phyloP scores from a whole-genome alignment of 37 sponge, comb jelly and placozoan genomes.

The Diacarnus erythraeanus region DNA sequence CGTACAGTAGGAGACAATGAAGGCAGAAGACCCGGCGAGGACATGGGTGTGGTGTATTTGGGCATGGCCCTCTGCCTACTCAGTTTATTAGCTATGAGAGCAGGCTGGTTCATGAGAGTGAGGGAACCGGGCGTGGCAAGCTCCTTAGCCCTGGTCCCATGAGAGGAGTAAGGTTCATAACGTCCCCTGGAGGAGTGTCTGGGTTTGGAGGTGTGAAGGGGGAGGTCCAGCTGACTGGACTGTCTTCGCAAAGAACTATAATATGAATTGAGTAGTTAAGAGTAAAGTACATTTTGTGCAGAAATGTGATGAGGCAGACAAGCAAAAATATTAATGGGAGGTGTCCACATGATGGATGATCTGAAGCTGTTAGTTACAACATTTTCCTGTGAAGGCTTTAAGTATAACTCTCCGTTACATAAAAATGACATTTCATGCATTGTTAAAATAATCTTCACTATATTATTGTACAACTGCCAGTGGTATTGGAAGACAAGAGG shows the following conservation, averaged over 20 bases:
- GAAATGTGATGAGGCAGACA: no score
- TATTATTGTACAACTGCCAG: no score
- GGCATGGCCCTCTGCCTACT: conserved; percentile 40
- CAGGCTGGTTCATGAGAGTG: conserved; percentile 27
- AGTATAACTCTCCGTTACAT: no score
- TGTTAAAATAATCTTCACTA: no score
- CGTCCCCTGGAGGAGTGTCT: conserved; percentile 9
- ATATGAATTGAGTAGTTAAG: not conserved
- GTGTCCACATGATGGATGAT: no score
- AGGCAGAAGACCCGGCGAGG: conserved; percentile 53
- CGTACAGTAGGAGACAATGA: conserved; percentile 45
- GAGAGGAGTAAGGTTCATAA: conserved; percentile 37
- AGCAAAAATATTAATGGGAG: not conserved
- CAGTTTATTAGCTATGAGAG: conserved; percentile 27
- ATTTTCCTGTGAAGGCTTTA: no score
- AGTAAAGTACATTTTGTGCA: not conserved
- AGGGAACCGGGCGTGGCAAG: conserved; percentile 43
- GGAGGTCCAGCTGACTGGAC: conserved; percentile 41
- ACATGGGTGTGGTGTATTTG: conserved; percentile 68
- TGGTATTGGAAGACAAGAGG: no score
- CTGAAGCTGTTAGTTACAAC: no score
- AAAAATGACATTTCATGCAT: no score
- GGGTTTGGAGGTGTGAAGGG: not conserved
- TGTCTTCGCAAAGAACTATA: conserved; percentile 19
- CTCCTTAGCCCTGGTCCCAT: conserved; percentile 21